Evolutionary conservation across 2,797 vertebrate species (phyloP).

Genomic region (Chaenodraco wilsoni): DNA sequence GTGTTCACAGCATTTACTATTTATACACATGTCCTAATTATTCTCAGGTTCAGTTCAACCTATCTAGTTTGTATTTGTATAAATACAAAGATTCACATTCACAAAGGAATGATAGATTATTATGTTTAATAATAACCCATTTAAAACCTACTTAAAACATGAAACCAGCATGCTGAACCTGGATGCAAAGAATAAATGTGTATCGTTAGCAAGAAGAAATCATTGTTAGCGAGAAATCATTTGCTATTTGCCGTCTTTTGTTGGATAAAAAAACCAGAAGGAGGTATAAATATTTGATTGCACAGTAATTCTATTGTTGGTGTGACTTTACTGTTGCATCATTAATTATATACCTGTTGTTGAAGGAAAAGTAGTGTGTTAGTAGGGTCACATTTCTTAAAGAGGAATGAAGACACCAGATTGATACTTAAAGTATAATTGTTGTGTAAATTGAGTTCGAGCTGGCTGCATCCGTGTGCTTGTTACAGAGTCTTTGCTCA

Average conservation of each 20-base stretch:
- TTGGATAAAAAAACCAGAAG: background rate
- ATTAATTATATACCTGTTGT: background rate
- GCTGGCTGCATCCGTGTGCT: constrained; percentile 28
- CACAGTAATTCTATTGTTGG: background rate
- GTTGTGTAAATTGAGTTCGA: constrained; percentile 26
- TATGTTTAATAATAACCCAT: constrained; percentile 9
- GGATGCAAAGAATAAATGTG: background rate
- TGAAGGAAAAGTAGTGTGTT: background rate
- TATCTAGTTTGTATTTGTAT: constrained; percentile 34
- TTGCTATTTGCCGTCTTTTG: background rate
- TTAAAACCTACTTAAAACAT: background rate
- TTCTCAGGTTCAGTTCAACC: background rate
- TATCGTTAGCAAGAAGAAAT: background rate
- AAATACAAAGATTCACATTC: constrained; percentile 1
- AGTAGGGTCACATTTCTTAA: constrained; percentile 12
- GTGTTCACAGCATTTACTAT: background rate
- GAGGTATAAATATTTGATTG: background rate
- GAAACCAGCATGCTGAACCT: background rate
- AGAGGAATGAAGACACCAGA: constrained; percentile 17
- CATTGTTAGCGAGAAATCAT: no score
- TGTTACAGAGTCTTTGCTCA: constrained; percentile 34
- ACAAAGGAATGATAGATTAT: background rate
- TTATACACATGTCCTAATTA: background rate
- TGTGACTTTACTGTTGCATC: background rate
- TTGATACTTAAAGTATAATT: constrained; percentile 25